These are phyloP conservation scores for Eumacrocentrus americanus DNA, from an alignment of 2,888 invertebrate species.

Conservation along the genomic window DNA sequence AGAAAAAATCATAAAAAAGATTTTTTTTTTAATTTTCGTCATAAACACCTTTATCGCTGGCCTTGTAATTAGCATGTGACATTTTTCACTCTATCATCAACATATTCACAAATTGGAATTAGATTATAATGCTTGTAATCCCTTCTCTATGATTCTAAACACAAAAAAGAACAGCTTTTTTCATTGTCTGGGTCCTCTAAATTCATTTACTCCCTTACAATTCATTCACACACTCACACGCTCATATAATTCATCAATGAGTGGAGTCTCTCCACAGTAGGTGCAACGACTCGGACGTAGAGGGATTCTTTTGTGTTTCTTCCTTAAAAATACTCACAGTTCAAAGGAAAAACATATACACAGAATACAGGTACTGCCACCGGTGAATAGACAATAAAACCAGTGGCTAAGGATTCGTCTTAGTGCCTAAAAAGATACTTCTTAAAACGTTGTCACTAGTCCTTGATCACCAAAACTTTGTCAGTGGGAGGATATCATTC, in stretches of 20 bases:
- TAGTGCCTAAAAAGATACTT: slow-evolving; percentile 22
- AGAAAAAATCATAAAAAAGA: no score
- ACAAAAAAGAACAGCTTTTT: no score
- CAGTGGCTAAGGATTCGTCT: slow-evolving; percentile 13
- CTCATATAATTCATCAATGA: background rate
- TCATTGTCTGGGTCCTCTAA: no score
- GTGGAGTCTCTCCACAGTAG: background rate
- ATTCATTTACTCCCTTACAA: no score
- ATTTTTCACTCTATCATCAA: no score
- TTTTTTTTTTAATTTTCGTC: no score
- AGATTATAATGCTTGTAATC: no score
- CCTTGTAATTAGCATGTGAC: no score
- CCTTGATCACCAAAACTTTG: slow-evolving; percentile 4
- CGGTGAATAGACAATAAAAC: slow-evolving; percentile 8
- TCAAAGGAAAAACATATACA: slow-evolving; percentile 27
- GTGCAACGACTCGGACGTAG: slow-evolving; percentile 8
- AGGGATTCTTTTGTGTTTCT: background rate
- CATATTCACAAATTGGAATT: no score
- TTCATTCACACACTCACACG: background rate
- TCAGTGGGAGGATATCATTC: slow-evolving; percentile 12
- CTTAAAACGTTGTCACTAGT: slow-evolving; percentile 6
- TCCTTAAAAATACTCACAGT: slow-evolving; percentile 30
- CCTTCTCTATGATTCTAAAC: no score
- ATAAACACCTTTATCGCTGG: no score
- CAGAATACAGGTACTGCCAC: slow-evolving; percentile 24